Evolutionary conservation across 35 echinoderm and acorn worm genomes (phyloP), one percentile per base, ranked within the genome.

Genomic region (Lytechinus variegatus): DNA sequence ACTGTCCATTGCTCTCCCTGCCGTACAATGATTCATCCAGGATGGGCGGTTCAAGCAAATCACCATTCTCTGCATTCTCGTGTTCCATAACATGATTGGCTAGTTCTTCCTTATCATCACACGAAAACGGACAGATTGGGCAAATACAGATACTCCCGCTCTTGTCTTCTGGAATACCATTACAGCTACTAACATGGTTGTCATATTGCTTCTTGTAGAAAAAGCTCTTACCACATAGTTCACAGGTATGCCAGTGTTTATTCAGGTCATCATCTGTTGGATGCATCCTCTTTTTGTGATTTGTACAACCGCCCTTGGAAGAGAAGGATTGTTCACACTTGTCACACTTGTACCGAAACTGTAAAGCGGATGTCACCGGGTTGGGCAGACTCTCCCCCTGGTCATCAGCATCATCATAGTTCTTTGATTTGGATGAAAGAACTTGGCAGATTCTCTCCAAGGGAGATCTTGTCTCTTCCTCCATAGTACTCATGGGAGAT

Each of bases 191-290:
- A 27, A 93, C 55, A 24, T 93, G 92, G 27, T 10, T 93, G 54
- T 93, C 92, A 54, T 93, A 93, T 44, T 93, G 92, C 92, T 93
- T 93, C 92, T 93, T 93, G 92, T 93, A 93, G 92, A 93, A 93
- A 27, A 93, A 93, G 53, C 92, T 93, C 92, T 93, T 93, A 44
- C 54, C 92, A 57, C 92, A 93, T 54, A 56, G 92, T 2, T 93
- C 54, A 24, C 92, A 93, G 13, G 92, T 93, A 57, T 93, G 52
- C 92, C 92, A 93, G 92, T 93, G 92, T 27, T 55, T 93, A 54
- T 21, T 57, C 53, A 93, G 28, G 92, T 93, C 92, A 27, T 93
- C 92, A 24, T 93, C 92, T 11, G 92, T 93, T 57, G 92, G 92
- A 57, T 93, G 92, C 54, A 93, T 54, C n/a, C 92, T 33, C 54